These are phyloP conservation scores for Heteractis magnifica DNA, from an alignment of 92 coral and sea anemone species.

Conservation along the genomic window DNA sequence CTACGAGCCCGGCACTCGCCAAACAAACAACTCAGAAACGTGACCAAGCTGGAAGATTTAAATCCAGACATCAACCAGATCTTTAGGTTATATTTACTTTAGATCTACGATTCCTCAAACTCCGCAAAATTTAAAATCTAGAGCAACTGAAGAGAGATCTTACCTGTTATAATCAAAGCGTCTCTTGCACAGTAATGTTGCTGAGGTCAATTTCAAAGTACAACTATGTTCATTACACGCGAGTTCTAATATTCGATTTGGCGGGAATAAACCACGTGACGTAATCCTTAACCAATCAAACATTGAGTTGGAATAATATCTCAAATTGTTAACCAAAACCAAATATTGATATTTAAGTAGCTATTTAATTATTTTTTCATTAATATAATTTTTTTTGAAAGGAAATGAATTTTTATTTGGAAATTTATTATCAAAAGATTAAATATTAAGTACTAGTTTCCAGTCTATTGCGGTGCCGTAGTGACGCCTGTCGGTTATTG, in stretches of 20 bases:
- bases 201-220: neutral
- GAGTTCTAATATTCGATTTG: conserved; percentile 24
- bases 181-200: neutral
- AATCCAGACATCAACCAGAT: neutral
- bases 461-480: neutral
- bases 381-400: neutral
- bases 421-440: too few relatives aligned
- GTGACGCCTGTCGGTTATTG: conserved; percentile 13
- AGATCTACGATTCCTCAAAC: neutral
- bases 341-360: neutral
- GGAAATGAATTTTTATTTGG: neutral
- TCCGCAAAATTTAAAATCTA: neutral
- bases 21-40: neutral
- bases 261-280: conserved; percentile 53
- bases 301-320: neutral
- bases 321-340: neutral
- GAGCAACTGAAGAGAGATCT: neutral
- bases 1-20: neutral
- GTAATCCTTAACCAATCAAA: conserved; percentile 18
- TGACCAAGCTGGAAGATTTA: neutral
- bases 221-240: neutral
- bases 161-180: neutral
- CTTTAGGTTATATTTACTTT: neutral
- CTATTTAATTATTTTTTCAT: neutral
- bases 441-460: conserved; percentile 6